Conservation (phyloP, 2,888 invertebrate species). For the Drosophila limbata region DNA sequence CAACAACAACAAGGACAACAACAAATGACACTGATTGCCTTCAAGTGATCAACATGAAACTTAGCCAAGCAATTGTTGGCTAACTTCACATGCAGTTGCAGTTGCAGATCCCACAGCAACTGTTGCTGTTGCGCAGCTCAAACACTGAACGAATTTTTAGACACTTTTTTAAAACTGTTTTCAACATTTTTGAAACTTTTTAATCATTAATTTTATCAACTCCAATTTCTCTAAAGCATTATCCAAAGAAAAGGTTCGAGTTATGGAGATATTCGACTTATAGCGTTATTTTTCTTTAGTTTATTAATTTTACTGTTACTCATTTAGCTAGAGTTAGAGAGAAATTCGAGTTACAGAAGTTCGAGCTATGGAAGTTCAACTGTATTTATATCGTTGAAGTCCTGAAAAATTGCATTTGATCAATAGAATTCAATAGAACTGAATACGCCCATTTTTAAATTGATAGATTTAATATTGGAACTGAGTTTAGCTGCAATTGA, state of each 20-base stretch:
- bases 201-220: no score
- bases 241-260: no score
- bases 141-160: background rate
- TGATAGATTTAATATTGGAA: background rate
- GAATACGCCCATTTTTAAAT: background rate
- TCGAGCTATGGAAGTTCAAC: no score
- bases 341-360: no score
- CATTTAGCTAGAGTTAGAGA: no score
- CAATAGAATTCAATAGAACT: no score
- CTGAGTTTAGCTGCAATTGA: background rate
- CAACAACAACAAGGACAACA: slow-evolving; percentile 13
- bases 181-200: background rate
- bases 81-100: slow-evolving; percentile 2
- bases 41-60: slow-evolving; percentile 34
- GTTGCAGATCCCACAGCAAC: background rate
- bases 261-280: no score
- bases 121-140: background rate
- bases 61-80: slow-evolving; percentile 28
- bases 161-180: background rate
- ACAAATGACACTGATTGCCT: slow-evolving; percentile 56
- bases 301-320: no score
- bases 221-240: no score
- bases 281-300: no score
- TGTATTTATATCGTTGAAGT: no score
- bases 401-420: no score